Evolutionary conservation across 2,797 vertebrate species (phyloP).

Genomic region (Thaleichthys pacificus): DNA sequence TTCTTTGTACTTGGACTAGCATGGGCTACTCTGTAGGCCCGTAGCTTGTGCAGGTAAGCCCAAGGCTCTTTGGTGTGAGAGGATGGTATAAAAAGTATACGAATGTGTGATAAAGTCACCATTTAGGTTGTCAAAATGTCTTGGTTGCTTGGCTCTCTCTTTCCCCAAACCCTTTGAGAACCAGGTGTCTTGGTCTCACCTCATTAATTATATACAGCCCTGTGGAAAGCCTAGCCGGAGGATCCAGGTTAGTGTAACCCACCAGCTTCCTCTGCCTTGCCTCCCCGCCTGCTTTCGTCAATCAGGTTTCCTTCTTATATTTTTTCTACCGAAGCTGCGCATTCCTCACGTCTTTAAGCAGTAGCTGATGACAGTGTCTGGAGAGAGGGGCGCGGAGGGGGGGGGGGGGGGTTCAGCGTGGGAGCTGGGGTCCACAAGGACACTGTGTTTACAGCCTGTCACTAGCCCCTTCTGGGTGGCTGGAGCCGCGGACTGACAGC

Average conservation of each 20-base stretch:
- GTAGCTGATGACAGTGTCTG: conserved; percentile 5
- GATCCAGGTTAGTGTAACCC: conserved; percentile 49
- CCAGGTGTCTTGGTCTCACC: conserved; percentile 47
- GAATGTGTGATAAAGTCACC: neutral
- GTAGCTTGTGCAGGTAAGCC: neutral
- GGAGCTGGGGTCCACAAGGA: neutral
- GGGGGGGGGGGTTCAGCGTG: neutral
- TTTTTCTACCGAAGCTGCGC: neutral
- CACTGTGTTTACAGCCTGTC: neutral
- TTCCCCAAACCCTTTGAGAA: conserved; percentile 31
- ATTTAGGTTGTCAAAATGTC: neutral
- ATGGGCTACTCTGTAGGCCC: too few species aligned
- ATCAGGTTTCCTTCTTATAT: conserved; percentile 9
- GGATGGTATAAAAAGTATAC: too few species aligned
- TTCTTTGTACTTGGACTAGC: too few species aligned
- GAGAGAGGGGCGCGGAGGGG: neutral
- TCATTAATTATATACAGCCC: conserved; percentile 61
- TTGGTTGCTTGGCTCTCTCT: neutral
- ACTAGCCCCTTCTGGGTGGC: conserved; percentile 48
- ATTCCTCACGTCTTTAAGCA: neutral
- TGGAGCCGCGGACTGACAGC: conserved; percentile 50
- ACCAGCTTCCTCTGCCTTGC: conserved; percentile 4
- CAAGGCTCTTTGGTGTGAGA: neutral
- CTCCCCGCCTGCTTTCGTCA: conserved; percentile 33
- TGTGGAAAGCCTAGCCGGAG: conserved; percentile 54